phyloP scores from a whole-genome alignment of 1,140 invertebrate genomes.

The Ruditapes philippinarum region DNA sequence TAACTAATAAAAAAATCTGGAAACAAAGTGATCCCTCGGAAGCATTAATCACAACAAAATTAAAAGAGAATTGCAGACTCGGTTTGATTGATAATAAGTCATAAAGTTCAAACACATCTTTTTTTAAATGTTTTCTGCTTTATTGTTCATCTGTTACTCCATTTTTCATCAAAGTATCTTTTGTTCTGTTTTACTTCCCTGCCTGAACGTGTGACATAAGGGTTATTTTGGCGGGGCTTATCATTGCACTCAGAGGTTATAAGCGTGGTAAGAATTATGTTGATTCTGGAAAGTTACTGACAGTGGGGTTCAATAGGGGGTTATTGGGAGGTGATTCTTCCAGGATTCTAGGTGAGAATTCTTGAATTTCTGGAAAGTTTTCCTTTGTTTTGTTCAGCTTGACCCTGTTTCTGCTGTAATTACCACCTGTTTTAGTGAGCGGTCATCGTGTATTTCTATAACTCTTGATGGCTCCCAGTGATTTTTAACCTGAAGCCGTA shows the following conservation, averaged over 20 bases:
- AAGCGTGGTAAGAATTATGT: not conserved
- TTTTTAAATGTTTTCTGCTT: not conserved
- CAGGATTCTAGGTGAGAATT: not conserved
- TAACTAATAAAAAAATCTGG: no score
- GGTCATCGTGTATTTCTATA: slow-evolving; percentile 18
- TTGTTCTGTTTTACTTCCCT: slow-evolving; percentile 1
- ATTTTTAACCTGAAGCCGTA: not conserved
- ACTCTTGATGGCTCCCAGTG: slow-evolving; percentile 14
- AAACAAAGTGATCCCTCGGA: no score
- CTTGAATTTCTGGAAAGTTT: slow-evolving; percentile 20
- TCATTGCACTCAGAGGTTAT: not conserved
- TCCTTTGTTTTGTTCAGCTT: slow-evolving; percentile 23
- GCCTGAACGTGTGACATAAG: slow-evolving; percentile 6
- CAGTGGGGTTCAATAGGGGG: not conserved
- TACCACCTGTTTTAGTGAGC: slow-evolving; percentile 5
- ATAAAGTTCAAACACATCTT: no score
- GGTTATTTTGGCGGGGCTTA: not conserved
- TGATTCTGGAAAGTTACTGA: not conserved
- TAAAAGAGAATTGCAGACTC: no score
- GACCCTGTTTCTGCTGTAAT: slow-evolving; percentile 9
- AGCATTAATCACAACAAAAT: no score
- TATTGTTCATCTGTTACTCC: not conserved
- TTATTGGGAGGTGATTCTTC: not conserved
- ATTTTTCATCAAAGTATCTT: not conserved
- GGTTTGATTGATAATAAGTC: no score